Evolutionary conservation across 2,797 vertebrate genomes (phyloP).

Genomic region (Rhynchotus rufescens): DNA sequence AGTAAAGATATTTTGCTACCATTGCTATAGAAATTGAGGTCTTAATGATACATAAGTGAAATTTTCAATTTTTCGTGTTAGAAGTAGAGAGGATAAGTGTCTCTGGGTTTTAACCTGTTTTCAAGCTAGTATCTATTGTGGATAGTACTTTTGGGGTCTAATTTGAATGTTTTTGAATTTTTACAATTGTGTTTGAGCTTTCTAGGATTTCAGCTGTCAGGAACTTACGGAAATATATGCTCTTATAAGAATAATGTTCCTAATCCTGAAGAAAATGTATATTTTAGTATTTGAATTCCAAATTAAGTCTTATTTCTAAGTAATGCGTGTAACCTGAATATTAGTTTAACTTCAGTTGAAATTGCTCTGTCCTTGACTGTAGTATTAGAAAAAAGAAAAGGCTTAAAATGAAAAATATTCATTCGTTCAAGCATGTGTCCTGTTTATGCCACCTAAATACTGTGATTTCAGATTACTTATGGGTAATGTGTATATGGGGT

Average conservation of each 20-base stretch:
- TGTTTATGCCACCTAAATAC: fast-evolving
- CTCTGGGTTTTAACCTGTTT: not conserved
- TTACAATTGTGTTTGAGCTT: not conserved
- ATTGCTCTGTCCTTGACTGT: not conserved
- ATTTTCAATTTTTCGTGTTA: not conserved
- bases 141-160: not conserved
- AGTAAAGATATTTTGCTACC: not conserved
- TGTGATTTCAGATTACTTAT: not conserved
- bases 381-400: not conserved
- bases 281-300: not conserved
- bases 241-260: not conserved
- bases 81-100: not conserved
- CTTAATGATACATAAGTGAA: not conserved
- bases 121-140: not conserved
- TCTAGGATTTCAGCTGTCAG: not conserved
- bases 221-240: not conserved
- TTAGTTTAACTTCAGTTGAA: fast-evolving
- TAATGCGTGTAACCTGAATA: not conserved
- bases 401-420: not conserved
- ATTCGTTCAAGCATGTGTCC: not conserved
- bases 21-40: not conserved
- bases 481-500: not conserved
- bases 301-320: not conserved
- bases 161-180: not conserved
- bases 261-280: not conserved